Evolutionary conservation across 2,113 vertebrate species (phyloP).

Genomic region (Nibea coibor): DNA sequence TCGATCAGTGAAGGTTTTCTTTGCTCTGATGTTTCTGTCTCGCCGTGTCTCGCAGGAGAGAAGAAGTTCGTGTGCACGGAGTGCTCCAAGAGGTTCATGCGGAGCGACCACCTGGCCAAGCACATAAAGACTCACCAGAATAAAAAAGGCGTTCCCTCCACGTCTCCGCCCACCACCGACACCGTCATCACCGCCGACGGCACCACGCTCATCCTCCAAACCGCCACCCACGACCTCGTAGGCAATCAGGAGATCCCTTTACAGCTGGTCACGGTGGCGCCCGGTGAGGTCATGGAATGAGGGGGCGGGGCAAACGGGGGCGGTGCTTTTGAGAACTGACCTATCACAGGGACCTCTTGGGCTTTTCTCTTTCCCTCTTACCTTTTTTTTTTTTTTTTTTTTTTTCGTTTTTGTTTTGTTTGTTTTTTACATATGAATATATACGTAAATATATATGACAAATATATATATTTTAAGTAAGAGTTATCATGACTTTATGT

Average conservation of each 20-base stretch:
- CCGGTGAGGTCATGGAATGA: constrained; percentile 98
- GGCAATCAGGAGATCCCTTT: constrained; percentile 98
- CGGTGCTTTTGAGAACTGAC: constrained; percentile 73
- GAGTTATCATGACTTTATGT: constrained; percentile 89
- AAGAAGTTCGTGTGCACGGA: constrained; percentile 99
- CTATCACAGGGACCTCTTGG: constrained; percentile 78
- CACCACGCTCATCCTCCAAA: constrained; percentile 98
- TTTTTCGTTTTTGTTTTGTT: neutral
- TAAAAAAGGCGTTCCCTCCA: constrained; percentile 94
- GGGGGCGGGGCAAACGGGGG: constrained; percentile 59
- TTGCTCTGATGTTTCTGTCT: neutral
- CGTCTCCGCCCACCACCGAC: constrained; percentile 88
- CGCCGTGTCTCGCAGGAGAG: constrained; percentile 86
- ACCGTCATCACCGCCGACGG: constrained; percentile 95
- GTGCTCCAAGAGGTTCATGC: constrained; percentile 99
- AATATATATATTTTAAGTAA: constrained; percentile 89
- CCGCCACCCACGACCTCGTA: constrained; percentile 94
- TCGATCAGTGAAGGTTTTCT: neutral
- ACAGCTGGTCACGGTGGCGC: constrained; percentile 98
- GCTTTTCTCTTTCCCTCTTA: constrained; percentile 70
- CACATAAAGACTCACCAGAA: constrained; percentile 99
- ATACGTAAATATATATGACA: constrained; percentile 87
- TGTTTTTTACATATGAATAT: constrained; percentile 85
- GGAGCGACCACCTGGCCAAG: constrained; percentile 99
- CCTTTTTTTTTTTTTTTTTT: constrained; percentile 58